Evolutionary conservation across 1,140 invertebrate genomes (phyloP), one percentile per base, ranked within the genome.

Genomic region (Drosophila santomea): DNA sequence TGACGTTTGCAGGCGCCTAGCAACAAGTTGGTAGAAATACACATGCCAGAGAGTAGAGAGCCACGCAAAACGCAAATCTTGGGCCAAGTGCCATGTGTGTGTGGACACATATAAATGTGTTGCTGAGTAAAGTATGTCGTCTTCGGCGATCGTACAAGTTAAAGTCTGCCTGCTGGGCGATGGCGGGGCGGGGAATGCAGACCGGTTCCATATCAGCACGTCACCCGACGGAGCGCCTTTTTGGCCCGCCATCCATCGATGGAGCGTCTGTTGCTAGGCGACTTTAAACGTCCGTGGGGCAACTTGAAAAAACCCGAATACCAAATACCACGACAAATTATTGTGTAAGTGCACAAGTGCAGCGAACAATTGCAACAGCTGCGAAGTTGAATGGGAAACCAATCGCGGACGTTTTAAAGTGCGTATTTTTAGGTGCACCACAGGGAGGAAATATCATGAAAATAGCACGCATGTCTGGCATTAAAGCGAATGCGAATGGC

Each of bases 121-220:
- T 32, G 7, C 8, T 72, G 48, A 39, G 47, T 45, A 12, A 80
- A 72, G 73, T 85, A 66, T 80, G 78, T 78, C 78, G 81, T 63
- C 73, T 74, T 84, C 66, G 74, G 15, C 81, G 63, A 69, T 69
- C 57, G 54, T 35, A 43, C 45, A 52, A 74, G 57, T 39, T 35
- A 7, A 51, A 51, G 48, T 12, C 48, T 12, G n/a, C n/a, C 41
- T 7, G 45, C 60, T 48, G 64, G 32, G 47, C 28, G 38, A 6
- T 4, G 14, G 6, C 47, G 59, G 35, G 25, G 28, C 48, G 51
- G 41, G 17, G 47, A n/a, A 41, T 17, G 50, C 20, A 47, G 55
- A 80, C 83, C 83, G 80, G 82, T 86, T 86, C 38, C 83, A 60
- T 86, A 86, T 86, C 83, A 86, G 84, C 52, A 41, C 64, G 45